Evolutionary conservation across 2,113 vertebrate genomes (phyloP).

Genomic region (Pao palembangensis): DNA sequence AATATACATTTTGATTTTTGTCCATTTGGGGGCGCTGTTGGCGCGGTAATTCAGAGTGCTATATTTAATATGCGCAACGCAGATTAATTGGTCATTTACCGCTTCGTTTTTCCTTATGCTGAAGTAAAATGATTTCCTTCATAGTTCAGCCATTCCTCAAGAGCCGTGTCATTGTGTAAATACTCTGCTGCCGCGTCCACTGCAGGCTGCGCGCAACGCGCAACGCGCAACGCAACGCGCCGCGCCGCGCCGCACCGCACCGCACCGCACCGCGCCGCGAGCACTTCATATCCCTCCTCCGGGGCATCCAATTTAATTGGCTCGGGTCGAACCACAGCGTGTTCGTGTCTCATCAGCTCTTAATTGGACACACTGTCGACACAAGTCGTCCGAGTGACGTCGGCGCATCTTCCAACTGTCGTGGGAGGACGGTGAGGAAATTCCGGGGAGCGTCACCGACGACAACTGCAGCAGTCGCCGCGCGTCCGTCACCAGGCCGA

Average conservation of each 20-base stretch:
- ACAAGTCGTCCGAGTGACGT: constrained; percentile 39
- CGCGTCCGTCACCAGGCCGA: no score
- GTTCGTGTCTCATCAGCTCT: constrained; percentile 41
- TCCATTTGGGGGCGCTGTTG: constrained; percentile 48
- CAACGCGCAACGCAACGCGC: not conserved
- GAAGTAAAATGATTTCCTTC: no score
- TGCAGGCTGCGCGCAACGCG: constrained; percentile 33
- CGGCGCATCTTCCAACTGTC: not conserved
- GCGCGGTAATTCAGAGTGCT: no score
- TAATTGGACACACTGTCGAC: constrained; percentile 47
- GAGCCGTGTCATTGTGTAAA: constrained; percentile 6
- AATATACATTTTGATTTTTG: not conserved
- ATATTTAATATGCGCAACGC: no score
- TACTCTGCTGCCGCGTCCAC: constrained; percentile 39
- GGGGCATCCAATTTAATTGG: constrained; percentile 42
- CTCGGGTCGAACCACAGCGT: not conserved
- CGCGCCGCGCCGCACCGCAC: constrained; percentile 10
- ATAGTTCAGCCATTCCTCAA: no score
- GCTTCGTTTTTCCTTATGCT: no score
- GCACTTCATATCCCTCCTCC: constrained; percentile 32
- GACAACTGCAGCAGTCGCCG: no score
- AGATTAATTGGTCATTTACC: no score
- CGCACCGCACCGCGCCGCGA: constrained; percentile 2
- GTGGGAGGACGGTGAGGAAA: constrained; percentile 3
- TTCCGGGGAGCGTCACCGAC: no score